Evolutionary conservation across 1,140 invertebrate species (phyloP).

Genomic region (Doryteuthis pealeii): DNA sequence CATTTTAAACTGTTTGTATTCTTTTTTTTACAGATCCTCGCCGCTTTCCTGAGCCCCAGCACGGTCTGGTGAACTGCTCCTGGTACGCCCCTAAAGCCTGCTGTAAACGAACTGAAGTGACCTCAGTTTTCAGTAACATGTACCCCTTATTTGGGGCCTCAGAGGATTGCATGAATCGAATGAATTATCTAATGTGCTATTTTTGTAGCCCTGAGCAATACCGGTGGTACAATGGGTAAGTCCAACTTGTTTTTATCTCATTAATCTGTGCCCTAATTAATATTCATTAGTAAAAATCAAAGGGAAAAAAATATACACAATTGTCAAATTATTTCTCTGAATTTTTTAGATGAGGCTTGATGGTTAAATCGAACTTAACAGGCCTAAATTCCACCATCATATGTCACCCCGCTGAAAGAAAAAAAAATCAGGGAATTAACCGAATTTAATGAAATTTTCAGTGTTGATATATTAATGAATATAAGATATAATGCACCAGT

Average conservation of each 20-base stretch:
- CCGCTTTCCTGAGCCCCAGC: constrained; percentile 41
- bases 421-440: too few relatives aligned
- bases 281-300: not conserved
- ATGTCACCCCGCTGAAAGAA: too few relatives aligned
- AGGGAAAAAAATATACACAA: not conserved
- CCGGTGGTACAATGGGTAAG: constrained; percentile 55
- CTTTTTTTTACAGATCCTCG: constrained; percentile 44
- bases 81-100: constrained; percentile 58
- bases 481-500: too few relatives aligned
- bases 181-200: constrained; percentile 62
- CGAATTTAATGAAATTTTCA: too few relatives aligned
- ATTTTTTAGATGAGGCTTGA: too few relatives aligned
- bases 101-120: constrained; percentile 61
- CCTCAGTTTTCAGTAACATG: constrained; percentile 60
- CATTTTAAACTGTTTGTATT: too few relatives aligned
- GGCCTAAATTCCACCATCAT: too few relatives aligned
- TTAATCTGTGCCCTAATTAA: not conserved
- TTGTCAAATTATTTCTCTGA: too few relatives aligned
- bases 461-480: too few relatives aligned
- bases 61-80: constrained; percentile 58
- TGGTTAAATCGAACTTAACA: too few relatives aligned
- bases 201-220: constrained; percentile 61
- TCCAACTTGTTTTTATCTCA: constrained; percentile 10
- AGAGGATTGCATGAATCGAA: constrained; percentile 49
- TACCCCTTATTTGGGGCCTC: constrained; percentile 52